These are phyloP conservation scores for Diuraphis noxia DNA, from an alignment of 1,140 invertebrate species.

Conservation along the genomic window DNA sequence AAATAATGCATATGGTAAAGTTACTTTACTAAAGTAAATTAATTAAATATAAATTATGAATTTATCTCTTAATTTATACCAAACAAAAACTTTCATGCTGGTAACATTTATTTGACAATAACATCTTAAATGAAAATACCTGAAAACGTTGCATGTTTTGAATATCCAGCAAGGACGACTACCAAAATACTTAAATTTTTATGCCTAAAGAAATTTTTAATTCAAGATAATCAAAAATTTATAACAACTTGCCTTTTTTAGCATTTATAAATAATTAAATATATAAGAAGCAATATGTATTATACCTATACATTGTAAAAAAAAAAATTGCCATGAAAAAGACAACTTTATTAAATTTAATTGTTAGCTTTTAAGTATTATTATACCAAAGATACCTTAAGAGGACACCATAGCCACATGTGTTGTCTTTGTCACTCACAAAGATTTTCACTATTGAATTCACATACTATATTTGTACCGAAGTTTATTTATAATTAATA, in stretches of 20 bases:
- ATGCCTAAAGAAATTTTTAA: slow-evolving; percentile 38
- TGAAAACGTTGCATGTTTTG: slow-evolving; percentile 3
- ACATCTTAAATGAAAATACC: slow-evolving; percentile 1
- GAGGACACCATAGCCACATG: not conserved
- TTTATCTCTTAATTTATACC: not conserved
- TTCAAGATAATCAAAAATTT: not conserved
- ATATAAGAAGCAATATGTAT: not conserved
- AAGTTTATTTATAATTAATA: not conserved
- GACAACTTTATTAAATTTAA: not conserved
- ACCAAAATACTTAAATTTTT: slow-evolving; percentile 33
- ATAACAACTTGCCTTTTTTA: not conserved
- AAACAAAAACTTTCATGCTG: slow-evolving; percentile 35
- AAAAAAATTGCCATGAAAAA: not conserved
- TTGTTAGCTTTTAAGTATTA: not conserved
- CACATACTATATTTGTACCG: too few relatives aligned
- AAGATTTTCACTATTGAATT: not conserved
- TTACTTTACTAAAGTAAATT: not conserved
- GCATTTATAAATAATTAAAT: not conserved
- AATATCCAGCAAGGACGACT: slow-evolving; percentile 6
- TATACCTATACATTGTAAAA: not conserved
- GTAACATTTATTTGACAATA: slow-evolving; percentile 25
- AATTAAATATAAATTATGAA: not conserved
- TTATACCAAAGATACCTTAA: not conserved
- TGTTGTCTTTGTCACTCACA: not conserved
- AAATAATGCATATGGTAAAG: not conserved